Evolutionary conservation across 2,888 invertebrate species (phyloP).

Genomic region (Latrodectus hesperus): DNA sequence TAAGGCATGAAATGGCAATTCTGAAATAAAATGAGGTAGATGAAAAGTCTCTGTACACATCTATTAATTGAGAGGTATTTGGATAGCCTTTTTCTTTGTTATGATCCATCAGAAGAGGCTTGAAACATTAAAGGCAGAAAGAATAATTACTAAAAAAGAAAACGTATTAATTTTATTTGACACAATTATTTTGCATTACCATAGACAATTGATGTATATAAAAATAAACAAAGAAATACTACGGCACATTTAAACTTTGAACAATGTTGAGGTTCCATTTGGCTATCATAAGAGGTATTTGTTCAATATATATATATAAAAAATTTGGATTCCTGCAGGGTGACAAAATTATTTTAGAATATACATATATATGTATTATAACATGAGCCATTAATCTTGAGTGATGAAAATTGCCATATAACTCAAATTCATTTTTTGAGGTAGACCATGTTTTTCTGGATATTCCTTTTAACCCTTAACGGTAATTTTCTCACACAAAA

Average conservation of each 20-base stretch:
- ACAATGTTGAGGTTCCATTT: not conserved
- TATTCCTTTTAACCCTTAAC: not conserved
- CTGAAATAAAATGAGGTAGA: slow-evolving; percentile 62
- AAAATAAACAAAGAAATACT: not conserved
- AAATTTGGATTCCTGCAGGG: not conserved
- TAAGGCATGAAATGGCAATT: slow-evolving; percentile 40
- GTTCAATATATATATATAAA: not conserved
- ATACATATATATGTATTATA: not conserved
- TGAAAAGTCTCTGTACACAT: slow-evolving; percentile 22
- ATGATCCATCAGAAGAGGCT: not conserved
- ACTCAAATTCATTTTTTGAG: not conserved
- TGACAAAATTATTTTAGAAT: not conserved
- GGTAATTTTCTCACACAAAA: not conserved
- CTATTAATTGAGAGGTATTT: slow-evolving; percentile 55
- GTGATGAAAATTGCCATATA: not conserved
- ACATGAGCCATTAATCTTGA: too few relatives aligned
- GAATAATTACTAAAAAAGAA: not conserved
- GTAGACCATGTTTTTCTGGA: not conserved
- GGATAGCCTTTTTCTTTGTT: slow-evolving; percentile 4
- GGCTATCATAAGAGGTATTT: not conserved
- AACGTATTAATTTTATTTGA: not conserved
- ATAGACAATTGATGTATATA: too few relatives aligned
- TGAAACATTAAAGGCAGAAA: not conserved
- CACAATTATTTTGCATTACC: too few relatives aligned
- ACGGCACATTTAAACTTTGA: not conserved